Conservation (phyloP, 2,113 vertebrate genomes). For the Murina feae region DNA sequence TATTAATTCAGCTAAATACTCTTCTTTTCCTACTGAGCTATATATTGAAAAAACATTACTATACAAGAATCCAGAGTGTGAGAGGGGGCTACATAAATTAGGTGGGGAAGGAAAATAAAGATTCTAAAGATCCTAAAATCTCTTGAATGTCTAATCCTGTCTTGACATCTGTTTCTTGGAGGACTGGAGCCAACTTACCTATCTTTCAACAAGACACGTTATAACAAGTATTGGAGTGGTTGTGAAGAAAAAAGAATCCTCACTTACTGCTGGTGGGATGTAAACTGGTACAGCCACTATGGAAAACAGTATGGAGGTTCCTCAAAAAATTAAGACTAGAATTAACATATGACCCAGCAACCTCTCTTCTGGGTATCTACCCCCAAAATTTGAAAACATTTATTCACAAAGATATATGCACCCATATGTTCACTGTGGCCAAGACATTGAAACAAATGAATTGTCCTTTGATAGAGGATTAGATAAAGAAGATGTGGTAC, state of each 20-base stretch:
- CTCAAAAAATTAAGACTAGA: not conserved
- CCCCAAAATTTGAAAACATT: not conserved
- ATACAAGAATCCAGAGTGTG: not conserved
- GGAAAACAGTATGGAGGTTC: not conserved
- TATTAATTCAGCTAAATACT: not conserved
- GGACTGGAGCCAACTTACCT: not conserved
- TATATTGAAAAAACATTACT: not conserved
- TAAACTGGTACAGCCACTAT: not conserved
- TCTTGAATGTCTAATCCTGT: not conserved
- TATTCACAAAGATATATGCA: not conserved
- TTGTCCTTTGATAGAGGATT: not conserved
- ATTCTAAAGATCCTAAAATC: not conserved
- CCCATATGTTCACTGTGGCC: not conserved
- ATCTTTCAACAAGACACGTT: not conserved
- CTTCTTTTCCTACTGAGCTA: not conserved
- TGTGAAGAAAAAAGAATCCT: not conserved
- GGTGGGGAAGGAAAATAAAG: not conserved
- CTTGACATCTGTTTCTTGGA: not conserved
- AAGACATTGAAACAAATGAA: not conserved
- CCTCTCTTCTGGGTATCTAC: not conserved
- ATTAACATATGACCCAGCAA: not conserved
- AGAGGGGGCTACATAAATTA: not conserved
- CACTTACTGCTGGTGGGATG: not conserved
- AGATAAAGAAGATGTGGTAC: not conserved
- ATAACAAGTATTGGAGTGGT: not conserved